Base-by-base conservation (phyloP, 1,140 invertebrate genomes). In the Aphaenogaster floridana region DNA sequence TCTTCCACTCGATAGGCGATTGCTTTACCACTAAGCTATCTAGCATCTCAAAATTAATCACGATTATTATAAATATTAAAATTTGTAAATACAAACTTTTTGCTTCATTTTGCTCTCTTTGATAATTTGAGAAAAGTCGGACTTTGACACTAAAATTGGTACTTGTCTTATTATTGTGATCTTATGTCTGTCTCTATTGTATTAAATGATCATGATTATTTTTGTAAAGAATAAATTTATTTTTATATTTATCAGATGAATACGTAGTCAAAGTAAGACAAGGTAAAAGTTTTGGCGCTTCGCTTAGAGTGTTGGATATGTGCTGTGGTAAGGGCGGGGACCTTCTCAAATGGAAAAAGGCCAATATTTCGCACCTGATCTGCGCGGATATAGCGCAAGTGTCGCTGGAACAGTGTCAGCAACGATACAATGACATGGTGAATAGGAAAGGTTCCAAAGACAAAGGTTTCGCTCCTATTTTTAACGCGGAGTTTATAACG, bases 301-400 rank as follows among this genome's bases (percentile, higher is more conserved):
- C 96, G 7, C 90, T 97, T 7, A 96, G 96, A 85, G 97, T 97
- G 0, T 93, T 97, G 71, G 97, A 98, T 92, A 97, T 98, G 96
- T 97, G 97, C 89, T 98, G 97, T 93, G 99, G 99, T 4, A 99
- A 99, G 96, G 99, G 99, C 34, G 99, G 99, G 2, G 99, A 99
- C 96, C 96, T 99, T 21, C 96, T 98, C 1, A 99, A 99, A 95
- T 99, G 99, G 99, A 97, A 97, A 88, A 99, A 98, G 93, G 97
- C 96, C 3, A 96, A 96, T 85, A 98, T 99, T 54, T 96, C 96
- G 8, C 97, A 99, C 95, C 95, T 99, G n/a, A 97, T 99, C 68
- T 99, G 98, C 96, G 97, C 97, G 63, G 99, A 99, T 95, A 99
- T 99, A 91, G 99, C 99, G 13, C 97, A 97, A 69, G 97, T 98